A percentile compares a stretch with the other conserved stretches of the same genome.
Conservation (phyloP, 2,797 vertebrate species). For the Paratrypauchen microcephalus region DNA sequence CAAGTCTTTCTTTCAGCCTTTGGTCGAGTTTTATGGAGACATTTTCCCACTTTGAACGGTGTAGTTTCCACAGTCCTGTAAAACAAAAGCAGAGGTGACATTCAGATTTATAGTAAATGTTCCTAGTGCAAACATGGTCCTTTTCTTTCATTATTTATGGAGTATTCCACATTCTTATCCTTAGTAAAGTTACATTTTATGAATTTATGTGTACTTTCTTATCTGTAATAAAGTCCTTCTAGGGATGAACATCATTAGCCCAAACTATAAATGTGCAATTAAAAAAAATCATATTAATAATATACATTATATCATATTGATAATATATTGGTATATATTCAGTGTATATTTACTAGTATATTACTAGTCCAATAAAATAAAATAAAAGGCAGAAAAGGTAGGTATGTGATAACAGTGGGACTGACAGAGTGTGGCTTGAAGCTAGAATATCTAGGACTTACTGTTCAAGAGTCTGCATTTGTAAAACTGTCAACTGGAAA, state of each 20-base stretch:
- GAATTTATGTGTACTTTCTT: too few species aligned
- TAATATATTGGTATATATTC: neutral
- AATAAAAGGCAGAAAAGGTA: neutral
- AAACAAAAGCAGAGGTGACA: slow-evolving; percentile 30
- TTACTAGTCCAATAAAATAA: neutral
- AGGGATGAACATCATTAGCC: too few species aligned
- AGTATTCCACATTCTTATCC: too few species aligned
- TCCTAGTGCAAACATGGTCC: neutral
- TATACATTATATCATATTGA: too few species aligned
- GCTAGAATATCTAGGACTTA: neutral
- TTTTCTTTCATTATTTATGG: too few species aligned
- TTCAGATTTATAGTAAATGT: neutral
- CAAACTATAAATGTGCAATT: too few species aligned
- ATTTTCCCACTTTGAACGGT: slow-evolving; percentile 37
- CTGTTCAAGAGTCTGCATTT: neutral
- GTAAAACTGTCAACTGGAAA: slow-evolving; percentile 3
- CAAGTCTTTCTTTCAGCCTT: neutral
- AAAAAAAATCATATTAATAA: too few species aligned
- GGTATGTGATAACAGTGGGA: neutral
- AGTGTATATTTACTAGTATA: neutral
- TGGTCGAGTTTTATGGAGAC: slow-evolving; percentile 42
- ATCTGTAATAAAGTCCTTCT: too few species aligned
- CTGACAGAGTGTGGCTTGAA: neutral
- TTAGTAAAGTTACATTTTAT: too few species aligned
- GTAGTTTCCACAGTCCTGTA: slow-evolving; percentile 38